Base-by-base conservation (phyloP, 1,140 invertebrate genomes). In the Pseudoatta argentina region DNA sequence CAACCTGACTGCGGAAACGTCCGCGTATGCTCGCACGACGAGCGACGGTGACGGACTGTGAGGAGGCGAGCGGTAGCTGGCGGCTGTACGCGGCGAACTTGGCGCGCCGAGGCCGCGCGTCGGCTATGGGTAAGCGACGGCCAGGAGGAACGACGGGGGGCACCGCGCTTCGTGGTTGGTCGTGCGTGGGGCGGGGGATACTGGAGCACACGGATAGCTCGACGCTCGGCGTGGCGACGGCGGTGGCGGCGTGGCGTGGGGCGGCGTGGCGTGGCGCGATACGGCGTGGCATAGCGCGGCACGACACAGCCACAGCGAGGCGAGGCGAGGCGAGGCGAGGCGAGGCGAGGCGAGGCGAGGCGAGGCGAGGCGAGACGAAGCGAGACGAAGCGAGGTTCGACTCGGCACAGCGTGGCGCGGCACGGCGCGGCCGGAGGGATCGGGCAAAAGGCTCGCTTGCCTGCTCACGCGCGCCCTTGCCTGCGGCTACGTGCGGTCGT, bases 381-480 rank as follows among this genome's bases (percentile, higher is more conserved):
- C 30, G 27, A 57, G 44, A 27, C 24, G 72, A 39, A 39, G 30
- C 83, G 64, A 75, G 87, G 81, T 51, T 73, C 39, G 72, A 77
- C 61, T 51, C 8, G 34, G 55, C 3, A 24, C 51, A 34, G 57
- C 77, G 51, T 18, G 81, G 78, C 3, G 30, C 30, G 30, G 27
- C 67, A 81, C 57, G 86, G 44, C 24, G 59, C 44, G 72, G 82
- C 77, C 81, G 86, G 82, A 88, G 87, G 39, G 87, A 66, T 72
- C 66, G 77, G 59, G 71, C 69, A 59, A 67, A 86, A 81, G 88
- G 90, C 85, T 88, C 86, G 90, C 89, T 91, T 88, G 86, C 89
- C 91, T 91, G 89, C 94, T 94, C 93, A 94, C 94, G 93, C 93
- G 93, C 93, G 93, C 93, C 93, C 93, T 94, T 94, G 93, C 92